Percentiles rank a stretch among this genome's conserved stretches.
Conservation (phyloP, 2,113 vertebrate species). For the Periophthalmodon schlosseri region DNA sequence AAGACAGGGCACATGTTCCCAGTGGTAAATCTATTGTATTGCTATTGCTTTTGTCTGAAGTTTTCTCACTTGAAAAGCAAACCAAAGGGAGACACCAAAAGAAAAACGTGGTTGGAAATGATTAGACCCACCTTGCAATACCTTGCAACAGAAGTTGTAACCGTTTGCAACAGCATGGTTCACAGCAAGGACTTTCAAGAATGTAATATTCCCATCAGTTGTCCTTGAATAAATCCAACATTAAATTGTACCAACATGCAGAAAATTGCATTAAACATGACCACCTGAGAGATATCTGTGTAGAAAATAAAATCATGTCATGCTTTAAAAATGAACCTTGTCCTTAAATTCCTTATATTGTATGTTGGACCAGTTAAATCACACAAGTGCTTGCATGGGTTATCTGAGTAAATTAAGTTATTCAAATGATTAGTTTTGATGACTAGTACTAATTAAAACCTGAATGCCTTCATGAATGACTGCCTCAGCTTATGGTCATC, state of each 20-base stretch:
- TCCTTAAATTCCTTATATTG: neutral
- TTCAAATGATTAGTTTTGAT: neutral
- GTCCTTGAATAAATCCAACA: neutral
- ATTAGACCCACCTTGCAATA: slow-evolving; percentile 48
- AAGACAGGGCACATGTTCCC: neutral
- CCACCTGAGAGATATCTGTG: neutral
- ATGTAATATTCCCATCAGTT: slow-evolving; percentile 1
- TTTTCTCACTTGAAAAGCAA: slow-evolving; percentile 11
- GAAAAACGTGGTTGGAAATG: slow-evolving; percentile 16
- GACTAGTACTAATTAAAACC: too few relatives aligned
- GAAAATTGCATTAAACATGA: neutral
- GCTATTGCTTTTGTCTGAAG: slow-evolving; percentile 10
- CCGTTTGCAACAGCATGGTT: slow-evolving; percentile 30
- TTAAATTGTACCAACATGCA: neutral
- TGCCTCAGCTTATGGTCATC: neutral
- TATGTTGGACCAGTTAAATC: neutral
- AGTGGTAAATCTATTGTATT: slow-evolving; percentile 1
- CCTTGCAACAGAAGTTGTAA: slow-evolving; percentile 46
- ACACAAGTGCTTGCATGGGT: neutral
- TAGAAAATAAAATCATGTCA: neutral
- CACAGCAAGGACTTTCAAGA: slow-evolving; percentile 14
- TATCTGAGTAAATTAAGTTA: neutral
- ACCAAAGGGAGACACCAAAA: slow-evolving; percentile 8
- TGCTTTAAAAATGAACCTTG: neutral
- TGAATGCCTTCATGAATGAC: neutral